These are phyloP conservation scores for Podarcis raffonei DNA, from an alignment of 2,113 vertebrate genomes.

Conservation along the genomic window DNA sequence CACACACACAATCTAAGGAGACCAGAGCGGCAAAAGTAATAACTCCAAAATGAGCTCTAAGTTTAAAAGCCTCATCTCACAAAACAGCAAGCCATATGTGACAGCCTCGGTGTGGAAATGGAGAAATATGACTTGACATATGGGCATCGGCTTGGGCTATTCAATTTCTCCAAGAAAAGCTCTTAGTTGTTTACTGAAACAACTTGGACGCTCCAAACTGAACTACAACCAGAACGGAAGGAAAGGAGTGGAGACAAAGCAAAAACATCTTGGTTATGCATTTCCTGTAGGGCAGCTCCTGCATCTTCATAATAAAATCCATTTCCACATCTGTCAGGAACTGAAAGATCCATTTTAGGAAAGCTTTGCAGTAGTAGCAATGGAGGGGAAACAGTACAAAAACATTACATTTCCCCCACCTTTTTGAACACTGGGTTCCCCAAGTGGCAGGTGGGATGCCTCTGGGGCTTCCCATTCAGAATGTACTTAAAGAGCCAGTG, in stretches of 20 bases:
- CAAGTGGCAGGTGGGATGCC: neutral
- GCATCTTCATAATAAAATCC: conserved; percentile 4
- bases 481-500: too few species aligned
- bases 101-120: neutral
- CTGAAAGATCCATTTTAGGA: neutral
- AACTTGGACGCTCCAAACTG: neutral
- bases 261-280: neutral
- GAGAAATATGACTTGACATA: neutral
- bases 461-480: neutral
- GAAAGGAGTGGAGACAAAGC: neutral
- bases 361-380: neutral
- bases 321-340: neutral
- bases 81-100: neutral
- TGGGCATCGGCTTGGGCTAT: neutral
- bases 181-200: neutral
- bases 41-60: neutral
- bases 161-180: neutral
- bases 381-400: neutral
- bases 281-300: neutral
- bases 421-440: neutral
- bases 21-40: neutral
- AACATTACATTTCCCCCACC: neutral
- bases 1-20: neutral
- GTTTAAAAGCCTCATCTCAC: neutral
- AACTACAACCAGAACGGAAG: neutral